These are phyloP conservation scores for Oncorhynchus gorbuscha DNA, from an alignment of 2,113 vertebrate species.

Conservation along the genomic window DNA sequence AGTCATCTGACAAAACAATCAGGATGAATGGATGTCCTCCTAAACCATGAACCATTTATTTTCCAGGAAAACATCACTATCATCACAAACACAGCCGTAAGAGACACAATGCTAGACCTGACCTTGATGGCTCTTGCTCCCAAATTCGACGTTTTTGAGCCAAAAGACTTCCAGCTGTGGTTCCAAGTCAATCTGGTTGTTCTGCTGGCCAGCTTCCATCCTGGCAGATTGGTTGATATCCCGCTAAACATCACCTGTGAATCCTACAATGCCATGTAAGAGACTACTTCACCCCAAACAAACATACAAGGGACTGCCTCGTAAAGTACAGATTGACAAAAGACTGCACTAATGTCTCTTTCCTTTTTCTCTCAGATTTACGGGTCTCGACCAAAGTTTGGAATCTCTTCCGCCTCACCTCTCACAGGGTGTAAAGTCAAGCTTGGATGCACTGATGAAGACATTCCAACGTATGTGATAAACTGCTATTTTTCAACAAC, in stretches of 20 bases:
- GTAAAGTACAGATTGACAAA: neutral
- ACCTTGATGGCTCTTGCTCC: conserved; percentile 20
- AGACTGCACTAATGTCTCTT: neutral
- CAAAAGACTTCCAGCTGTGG: conserved; percentile 17
- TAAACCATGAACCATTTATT: neutral
- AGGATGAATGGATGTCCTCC: neutral
- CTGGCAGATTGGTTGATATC: conserved; percentile 22
- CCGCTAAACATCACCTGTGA: conserved; percentile 29
- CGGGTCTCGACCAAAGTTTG: too few species aligned
- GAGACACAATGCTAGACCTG: conserved; percentile 33
- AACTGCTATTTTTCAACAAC: too few species aligned
- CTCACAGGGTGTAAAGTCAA: too few species aligned
- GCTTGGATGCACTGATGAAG: too few species aligned
- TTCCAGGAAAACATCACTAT: conserved; percentile 30
- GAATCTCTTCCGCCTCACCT: too few species aligned
- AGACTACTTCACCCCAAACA: conserved; percentile 15
- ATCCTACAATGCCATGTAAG: conserved; percentile 21
- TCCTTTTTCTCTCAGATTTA: neutral
- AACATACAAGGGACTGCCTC: neutral
- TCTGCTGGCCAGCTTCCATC: conserved; percentile 21
- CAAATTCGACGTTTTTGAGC: conserved; percentile 11
- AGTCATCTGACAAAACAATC: neutral
- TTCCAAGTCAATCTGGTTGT: conserved; percentile 23
- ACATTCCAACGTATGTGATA: too few species aligned
- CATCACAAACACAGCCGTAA: conserved; percentile 20